Conservation (phyloP, 2,113 vertebrate genomes). For the Callospermophilus lateralis region DNA sequence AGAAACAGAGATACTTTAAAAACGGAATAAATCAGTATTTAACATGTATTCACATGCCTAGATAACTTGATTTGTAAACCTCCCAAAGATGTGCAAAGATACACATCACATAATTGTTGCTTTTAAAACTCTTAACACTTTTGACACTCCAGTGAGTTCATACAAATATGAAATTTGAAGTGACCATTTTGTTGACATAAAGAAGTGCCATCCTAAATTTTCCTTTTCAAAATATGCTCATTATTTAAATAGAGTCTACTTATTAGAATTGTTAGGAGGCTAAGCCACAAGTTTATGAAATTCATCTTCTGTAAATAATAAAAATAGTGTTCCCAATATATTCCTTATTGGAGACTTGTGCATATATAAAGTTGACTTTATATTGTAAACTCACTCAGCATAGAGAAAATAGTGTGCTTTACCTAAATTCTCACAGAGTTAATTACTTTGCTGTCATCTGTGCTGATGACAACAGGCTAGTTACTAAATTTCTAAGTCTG, state of each 20-base stretch:
- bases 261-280: conserved; percentile 70
- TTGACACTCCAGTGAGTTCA: conserved; percentile 79
- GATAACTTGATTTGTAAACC: conserved; percentile 83
- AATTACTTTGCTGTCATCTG: conserved; percentile 75
- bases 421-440: conserved; percentile 76
- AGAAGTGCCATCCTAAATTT: conserved; percentile 57
- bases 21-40: conserved; percentile 78
- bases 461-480: conserved; percentile 75
- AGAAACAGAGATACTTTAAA: conserved; percentile 74
- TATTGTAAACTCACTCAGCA: conserved; percentile 59
- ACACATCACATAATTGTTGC: conserved; percentile 81
- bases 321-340: conserved; percentile 36
- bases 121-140: conserved; percentile 80
- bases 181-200: conserved; percentile 71
- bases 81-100: conserved; percentile 83
- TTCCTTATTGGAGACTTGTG: neutral
- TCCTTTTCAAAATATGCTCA: conserved; percentile 48
- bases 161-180: conserved; percentile 80
- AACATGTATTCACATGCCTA: conserved; percentile 80
- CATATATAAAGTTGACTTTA: conserved; percentile 45
- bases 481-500: conserved; percentile 78
- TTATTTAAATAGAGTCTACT: conserved; percentile 69
- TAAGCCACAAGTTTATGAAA: conserved; percentile 67
- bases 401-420: conserved; percentile 75
- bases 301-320: conserved; percentile 51